Conservation (phyloP, 1,140 invertebrate genomes). For the Drosophila littoralis region DNA sequence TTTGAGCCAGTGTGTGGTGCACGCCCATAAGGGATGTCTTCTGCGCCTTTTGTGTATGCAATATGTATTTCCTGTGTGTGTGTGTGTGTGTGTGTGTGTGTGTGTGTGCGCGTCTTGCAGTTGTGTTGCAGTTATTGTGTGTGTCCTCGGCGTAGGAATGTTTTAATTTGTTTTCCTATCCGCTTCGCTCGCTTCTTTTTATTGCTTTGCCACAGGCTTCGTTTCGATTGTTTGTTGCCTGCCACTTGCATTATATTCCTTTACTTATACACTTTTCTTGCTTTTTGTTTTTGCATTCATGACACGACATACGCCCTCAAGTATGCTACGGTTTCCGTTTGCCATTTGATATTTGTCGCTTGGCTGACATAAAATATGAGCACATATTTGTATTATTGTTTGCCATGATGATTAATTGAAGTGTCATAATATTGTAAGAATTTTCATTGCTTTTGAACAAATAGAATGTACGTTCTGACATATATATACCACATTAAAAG, state of each 20-base stretch:
- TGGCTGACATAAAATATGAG: conserved; percentile 62
- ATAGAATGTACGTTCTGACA: not conserved
- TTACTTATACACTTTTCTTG: not conserved
- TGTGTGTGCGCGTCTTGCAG: conserved; percentile 48
- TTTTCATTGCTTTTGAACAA: conserved; percentile 55
- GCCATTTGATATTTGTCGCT: conserved; percentile 50
- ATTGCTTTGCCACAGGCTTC: conserved; percentile 73
- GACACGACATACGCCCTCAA: conserved; percentile 73
- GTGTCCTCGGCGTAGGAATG: conserved; percentile 68
- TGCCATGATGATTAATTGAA: conserved; percentile 79
- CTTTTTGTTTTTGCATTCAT: conserved; percentile 70
- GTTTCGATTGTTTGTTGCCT: conserved; percentile 73
- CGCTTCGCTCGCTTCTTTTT: conserved; percentile 75
- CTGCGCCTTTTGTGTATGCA: conserved; percentile 46
- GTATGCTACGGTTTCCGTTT: conserved; percentile 66
- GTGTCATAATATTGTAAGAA: conserved; percentile 69
- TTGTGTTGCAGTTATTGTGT: conserved; percentile 18
- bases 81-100: conserved; percentile 10
- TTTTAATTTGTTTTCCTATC: conserved; percentile 84
- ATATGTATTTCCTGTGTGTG: conserved; percentile 38
- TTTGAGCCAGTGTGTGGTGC: conserved; percentile 54
- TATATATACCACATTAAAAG: conserved; percentile 6
- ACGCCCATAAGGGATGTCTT: conserved; percentile 29
- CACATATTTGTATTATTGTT: conserved; percentile 68
- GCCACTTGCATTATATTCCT: conserved; percentile 30